Percentiles rank a stretch among this genome's conserved stretches.
Evolutionary conservation across 2,113 vertebrate species (phyloP).

Genomic region (Etheostoma spectabile): DNA sequence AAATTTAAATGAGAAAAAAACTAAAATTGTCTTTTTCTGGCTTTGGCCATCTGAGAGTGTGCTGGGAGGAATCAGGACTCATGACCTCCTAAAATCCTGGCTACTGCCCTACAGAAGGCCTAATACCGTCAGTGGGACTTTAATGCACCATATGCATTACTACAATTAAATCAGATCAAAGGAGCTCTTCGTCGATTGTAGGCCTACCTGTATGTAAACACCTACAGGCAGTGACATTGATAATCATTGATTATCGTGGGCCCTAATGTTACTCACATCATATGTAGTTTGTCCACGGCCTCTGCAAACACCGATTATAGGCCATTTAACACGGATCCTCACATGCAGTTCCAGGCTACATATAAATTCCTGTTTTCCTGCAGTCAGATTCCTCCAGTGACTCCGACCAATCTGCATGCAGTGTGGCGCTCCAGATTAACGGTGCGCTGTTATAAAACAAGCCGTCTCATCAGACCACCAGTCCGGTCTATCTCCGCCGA

Average conservation of each 20-base stretch:
- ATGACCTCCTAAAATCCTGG: not conserved
- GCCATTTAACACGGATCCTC: not conserved
- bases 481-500: not conserved
- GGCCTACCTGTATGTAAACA: not conserved
- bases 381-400: conserved; percentile 36
- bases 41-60: not conserved
- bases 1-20: too few relatives aligned
- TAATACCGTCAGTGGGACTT: not conserved
- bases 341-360: not conserved
- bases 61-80: not conserved
- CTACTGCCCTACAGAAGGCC: not conserved
- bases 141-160: not conserved
- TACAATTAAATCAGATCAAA: not conserved
- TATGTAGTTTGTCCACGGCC: not conserved
- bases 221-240: not conserved
- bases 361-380: not conserved
- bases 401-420: conserved; percentile 18
- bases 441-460: conserved; percentile 5
- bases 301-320: not conserved
- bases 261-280: conserved; percentile 32
- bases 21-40: not conserved
- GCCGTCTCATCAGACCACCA: not conserved
- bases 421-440: not conserved
- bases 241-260: not conserved
- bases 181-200: not conserved